Evolutionary conservation across 2,888 invertebrate genomes (phyloP).

Genomic region (Phyto melanocephala): DNA sequence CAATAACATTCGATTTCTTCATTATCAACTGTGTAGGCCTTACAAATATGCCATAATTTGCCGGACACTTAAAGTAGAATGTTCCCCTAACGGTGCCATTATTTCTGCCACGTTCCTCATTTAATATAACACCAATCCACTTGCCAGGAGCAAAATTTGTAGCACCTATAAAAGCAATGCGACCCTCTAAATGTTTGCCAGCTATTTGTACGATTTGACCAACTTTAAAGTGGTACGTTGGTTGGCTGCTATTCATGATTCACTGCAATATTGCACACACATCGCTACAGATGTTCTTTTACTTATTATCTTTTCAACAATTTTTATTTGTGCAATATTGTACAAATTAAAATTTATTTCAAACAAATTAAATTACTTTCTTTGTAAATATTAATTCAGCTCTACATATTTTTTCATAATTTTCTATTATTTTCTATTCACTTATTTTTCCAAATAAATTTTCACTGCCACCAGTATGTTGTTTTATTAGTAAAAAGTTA

Average conservation of each 20-base stretch:
- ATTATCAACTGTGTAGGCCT: constrained; percentile 87
- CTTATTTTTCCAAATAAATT: not conserved
- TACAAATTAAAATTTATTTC: no score
- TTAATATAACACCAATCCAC: constrained; percentile 96
- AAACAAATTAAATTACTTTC: no score
- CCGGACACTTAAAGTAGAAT: constrained; percentile 95
- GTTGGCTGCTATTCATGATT: constrained; percentile 62
- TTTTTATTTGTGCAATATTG: not conserved
- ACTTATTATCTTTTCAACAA: not conserved
- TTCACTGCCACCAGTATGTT: not conserved
- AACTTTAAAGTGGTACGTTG: constrained; percentile 81
- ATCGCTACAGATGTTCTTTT: not conserved
- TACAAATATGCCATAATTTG: constrained; percentile 96
- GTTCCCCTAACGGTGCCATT: constrained; percentile 96
- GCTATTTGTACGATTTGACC: constrained; percentile 90
- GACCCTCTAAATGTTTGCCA: constrained; percentile 92
- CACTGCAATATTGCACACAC: constrained; percentile 50
- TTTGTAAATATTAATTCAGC: no score
- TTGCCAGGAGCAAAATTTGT: constrained; percentile 95
- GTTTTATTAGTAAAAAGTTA: constrained; percentile 32
- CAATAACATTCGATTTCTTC: constrained; percentile 39
- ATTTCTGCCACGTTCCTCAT: constrained; percentile 97
- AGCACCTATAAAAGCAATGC: constrained; percentile 92
- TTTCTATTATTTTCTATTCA: not conserved
- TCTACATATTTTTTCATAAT: no score